Percentiles rank a stretch among this genome's conserved stretches.
Conservation (phyloP, 1,140 invertebrate species). For the Uloborus diversus region DNA sequence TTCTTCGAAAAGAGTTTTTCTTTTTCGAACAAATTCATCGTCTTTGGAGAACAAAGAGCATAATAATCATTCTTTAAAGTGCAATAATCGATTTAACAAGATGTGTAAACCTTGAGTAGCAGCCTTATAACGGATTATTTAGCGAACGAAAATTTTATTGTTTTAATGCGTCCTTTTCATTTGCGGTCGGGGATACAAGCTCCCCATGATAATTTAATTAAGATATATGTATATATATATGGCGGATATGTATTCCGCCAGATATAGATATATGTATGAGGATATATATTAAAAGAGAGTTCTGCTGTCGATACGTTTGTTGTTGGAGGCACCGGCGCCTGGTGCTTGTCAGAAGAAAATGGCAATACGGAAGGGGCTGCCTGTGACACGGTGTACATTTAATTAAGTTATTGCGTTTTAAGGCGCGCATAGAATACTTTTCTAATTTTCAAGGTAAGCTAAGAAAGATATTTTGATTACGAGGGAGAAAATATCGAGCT, state of each 20-base stretch:
- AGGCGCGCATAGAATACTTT: constrained; percentile 36
- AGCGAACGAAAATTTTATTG: constrained; percentile 51
- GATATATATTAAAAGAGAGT: constrained; percentile 49
- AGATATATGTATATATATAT: constrained; percentile 50
- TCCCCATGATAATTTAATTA: constrained; percentile 54
- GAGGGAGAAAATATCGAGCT: constrained; percentile 52
- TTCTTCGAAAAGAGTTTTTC: constrained; percentile 12
- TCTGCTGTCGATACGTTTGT: constrained; percentile 51
- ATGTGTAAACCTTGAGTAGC: constrained; percentile 45
- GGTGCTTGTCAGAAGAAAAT: constrained; percentile 51
- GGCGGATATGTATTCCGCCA: constrained; percentile 19
- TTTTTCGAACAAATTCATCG: constrained; percentile 23
- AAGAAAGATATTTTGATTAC: constrained; percentile 57
- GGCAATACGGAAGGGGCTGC: constrained; percentile 34
- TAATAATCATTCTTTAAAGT: constrained; percentile 57
- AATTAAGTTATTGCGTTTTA: constrained; percentile 57
- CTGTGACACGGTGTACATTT: constrained; percentile 49
- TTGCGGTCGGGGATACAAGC: constrained; percentile 53
- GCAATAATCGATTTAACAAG: constrained; percentile 56
- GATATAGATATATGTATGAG: background rate
- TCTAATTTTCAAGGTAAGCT: constrained; percentile 57
- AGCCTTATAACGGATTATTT: constrained; percentile 37
- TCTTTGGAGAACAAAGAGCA: constrained; percentile 43
- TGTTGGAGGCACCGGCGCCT: constrained; percentile 28
- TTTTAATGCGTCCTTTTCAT: constrained; percentile 56